Evolutionary conservation across 2,113 vertebrate species (phyloP).

Genomic region (Felis catus): F.catus_Fca126_mat1.0 CM031412.1:101511001-101511500

Average conservation of each 20-base stretch:
- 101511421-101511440: constrained; percentile 38
- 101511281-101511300: not conserved
- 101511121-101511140: constrained; percentile 62
- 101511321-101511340: constrained; percentile 44
- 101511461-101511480: not conserved
- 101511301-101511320: not conserved
- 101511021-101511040: constrained; percentile 11
- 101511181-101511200: constrained; percentile 62
- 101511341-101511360: not conserved
- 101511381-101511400: not conserved
- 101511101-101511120: constrained; percentile 67
- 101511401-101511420: not conserved
- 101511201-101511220: constrained; percentile 53
- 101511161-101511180: constrained; percentile 67
- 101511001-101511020: not conserved
- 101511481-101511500: constrained; percentile 16
- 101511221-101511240: constrained; percentile 1
- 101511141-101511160: not conserved
- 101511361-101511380: constrained; percentile 21
- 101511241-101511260: not conserved
- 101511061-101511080: not conserved
- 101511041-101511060: constrained; percentile 2
- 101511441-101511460: not conserved
- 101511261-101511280: not conserved
- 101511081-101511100: constrained; percentile 34